These are phyloP conservation scores for Nemurella pictetii DNA, from an alignment of 2,888 invertebrate genomes.

Conservation along the genomic window DNA sequence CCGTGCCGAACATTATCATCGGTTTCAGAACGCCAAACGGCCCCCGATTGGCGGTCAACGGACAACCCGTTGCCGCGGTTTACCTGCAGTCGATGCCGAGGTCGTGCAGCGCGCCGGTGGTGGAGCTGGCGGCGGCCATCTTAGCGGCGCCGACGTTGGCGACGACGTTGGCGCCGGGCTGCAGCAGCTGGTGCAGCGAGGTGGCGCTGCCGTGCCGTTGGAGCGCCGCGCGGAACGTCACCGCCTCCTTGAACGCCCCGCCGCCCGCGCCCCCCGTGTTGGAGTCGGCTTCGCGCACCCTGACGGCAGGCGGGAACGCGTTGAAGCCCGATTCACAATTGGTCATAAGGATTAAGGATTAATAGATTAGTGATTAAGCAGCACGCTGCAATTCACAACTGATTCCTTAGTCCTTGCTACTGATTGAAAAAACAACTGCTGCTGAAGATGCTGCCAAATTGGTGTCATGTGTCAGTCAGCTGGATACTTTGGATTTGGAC, in stretches of 20 bases:
- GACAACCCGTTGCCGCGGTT: neutral
- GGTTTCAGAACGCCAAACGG: too few species aligned
- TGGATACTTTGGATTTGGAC: too few species aligned
- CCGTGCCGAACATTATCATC: too few species aligned
- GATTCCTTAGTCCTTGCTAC: too few species aligned
- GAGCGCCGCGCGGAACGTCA: neutral
- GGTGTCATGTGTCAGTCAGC: too few species aligned
- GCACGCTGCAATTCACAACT: too few species aligned
- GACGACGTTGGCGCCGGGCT: conserved; percentile 49
- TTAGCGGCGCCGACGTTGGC: conserved; percentile 47
- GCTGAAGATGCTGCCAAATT: too few species aligned
- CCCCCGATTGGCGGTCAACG: too few species aligned
- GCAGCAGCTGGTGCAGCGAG: conserved; percentile 52
- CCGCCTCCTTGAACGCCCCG: neutral
- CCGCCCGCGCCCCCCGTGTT: conserved; percentile 18
- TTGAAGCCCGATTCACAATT: too few species aligned
- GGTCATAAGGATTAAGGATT: too few species aligned
- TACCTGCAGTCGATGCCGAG: conserved; percentile 36
- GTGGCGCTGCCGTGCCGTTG: conserved; percentile 35
- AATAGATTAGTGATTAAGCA: too few species aligned
- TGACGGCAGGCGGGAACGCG: neutral
- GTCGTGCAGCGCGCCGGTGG: conserved; percentile 25
- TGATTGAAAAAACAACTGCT: too few species aligned
- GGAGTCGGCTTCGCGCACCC: conserved; percentile 34
- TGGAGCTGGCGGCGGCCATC: conserved; percentile 43